Percentiles rank a stretch among this genome's conserved stretches.
Evolutionary conservation across 2,888 invertebrate species (phyloP).

Genomic region (Chrysolina haemoptera): DNA sequence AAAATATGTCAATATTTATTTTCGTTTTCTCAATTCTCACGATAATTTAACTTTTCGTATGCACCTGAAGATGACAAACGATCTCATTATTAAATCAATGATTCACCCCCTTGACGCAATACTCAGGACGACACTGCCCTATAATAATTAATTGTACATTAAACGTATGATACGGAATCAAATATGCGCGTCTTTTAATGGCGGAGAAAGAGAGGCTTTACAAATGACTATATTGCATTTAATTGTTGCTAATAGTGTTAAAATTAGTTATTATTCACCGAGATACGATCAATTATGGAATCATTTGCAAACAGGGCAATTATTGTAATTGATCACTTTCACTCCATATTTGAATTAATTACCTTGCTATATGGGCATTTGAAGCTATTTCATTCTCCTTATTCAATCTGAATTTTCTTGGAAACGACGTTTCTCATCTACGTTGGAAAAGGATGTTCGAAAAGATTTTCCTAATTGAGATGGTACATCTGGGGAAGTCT

Average conservation of each 20-base stretch:
- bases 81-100: no score
- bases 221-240: slow-evolving; percentile 51
- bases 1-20: no score
- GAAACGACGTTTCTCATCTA: slow-evolving; percentile 39
- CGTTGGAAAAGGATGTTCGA: slow-evolving; percentile 41
- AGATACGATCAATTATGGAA: slow-evolving; percentile 49
- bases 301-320: slow-evolving; percentile 50
- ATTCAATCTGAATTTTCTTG: slow-evolving; percentile 41
- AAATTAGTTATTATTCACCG: slow-evolving; percentile 48
- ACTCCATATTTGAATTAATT: slow-evolving; percentile 52
- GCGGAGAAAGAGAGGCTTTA: slow-evolving; percentile 46
- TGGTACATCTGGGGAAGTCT: slow-evolving; percentile 19
- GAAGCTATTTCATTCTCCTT: slow-evolving; percentile 41
- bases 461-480: slow-evolving; percentile 41
- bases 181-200: slow-evolving; percentile 42
- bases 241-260: slow-evolving; percentile 49
- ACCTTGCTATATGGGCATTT: slow-evolving; percentile 43
- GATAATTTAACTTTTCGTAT: no score
- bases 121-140: slow-evolving; percentile 26
- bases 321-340: slow-evolving; percentile 55
- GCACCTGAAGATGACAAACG: no score
- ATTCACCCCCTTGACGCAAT: background rate
- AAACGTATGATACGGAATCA: slow-evolving; percentile 25
- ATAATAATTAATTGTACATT: slow-evolving; percentile 46
- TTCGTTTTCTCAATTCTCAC: no score